Conservation (phyloP, 2,888 invertebrate species). For the Eledona agricola region DNA sequence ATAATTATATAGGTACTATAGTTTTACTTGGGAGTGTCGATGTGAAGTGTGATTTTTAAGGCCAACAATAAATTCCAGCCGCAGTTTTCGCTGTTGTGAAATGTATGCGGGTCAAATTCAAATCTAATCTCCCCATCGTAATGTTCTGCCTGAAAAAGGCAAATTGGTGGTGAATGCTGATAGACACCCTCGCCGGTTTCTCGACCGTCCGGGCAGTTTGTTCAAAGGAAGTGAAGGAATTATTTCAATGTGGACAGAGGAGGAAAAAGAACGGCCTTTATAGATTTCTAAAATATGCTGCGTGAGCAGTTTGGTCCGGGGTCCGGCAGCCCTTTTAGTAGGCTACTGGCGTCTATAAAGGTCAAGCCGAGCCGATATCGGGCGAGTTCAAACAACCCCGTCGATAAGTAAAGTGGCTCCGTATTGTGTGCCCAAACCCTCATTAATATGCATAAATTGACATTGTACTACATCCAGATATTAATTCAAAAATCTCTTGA, state of each 20-base stretch:
- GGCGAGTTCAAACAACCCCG: conserved; percentile 37
- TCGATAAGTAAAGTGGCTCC: conserved; percentile 32
- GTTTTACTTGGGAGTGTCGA: no score
- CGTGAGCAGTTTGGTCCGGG: conserved; percentile 47
- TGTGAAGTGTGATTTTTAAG: no score
- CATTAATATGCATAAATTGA: conserved; percentile 59
- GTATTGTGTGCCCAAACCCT: conserved; percentile 33
- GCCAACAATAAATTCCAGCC: no score
- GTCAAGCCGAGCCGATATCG: conserved; percentile 39
- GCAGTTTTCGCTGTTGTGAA: no score
- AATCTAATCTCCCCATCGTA: conserved; percentile 20
- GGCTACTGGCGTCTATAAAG: conserved; percentile 36
- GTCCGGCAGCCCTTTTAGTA: conserved; percentile 39
- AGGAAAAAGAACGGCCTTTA: conserved; percentile 45
- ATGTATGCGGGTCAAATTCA: no score
- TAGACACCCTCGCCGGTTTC: conserved; percentile 10
- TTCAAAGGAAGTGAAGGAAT: conserved; percentile 38
- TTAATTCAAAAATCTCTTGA: conserved; percentile 56
- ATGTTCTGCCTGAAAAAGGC: conserved; percentile 2
- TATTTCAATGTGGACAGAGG: conserved; percentile 41
- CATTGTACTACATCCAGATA: conserved; percentile 52
- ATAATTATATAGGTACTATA: no score
- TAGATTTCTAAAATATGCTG: conserved; percentile 53
- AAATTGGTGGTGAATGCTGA: conserved; percentile 21
- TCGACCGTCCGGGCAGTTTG: conserved; percentile 20